phyloP scores from a whole-genome alignment of 2,113 vertebrate species.

The Mola mola region DNA sequence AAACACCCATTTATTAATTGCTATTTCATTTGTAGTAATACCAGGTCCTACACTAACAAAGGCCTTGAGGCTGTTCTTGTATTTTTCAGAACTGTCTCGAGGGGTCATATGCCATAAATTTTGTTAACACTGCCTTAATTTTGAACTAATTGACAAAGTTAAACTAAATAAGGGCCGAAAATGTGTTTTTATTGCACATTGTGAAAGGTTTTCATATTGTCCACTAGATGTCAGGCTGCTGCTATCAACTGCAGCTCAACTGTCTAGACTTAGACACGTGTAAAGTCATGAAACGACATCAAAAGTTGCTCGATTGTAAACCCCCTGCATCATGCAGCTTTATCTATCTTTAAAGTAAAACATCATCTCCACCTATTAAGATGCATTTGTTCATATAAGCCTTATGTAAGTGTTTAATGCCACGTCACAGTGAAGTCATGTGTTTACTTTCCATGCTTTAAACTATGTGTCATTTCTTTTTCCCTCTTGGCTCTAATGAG shows the following conservation, averaged over 20 bases:
- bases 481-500: background rate
- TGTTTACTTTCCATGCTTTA: background rate
- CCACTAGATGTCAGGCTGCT: conserved; percentile 62
- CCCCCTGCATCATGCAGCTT: background rate
- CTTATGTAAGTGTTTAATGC: background rate
- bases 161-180: too few species aligned
- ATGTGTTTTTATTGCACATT: too few species aligned
- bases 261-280: background rate
- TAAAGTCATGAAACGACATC: background rate
- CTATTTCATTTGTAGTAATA: too few species aligned
- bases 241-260: conserved; percentile 6
- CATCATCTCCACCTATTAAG: background rate
- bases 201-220: conserved; percentile 1
- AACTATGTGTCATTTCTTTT: conserved; percentile 2
- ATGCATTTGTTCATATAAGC: background rate
- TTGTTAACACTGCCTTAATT: too few species aligned
- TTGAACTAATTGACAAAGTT: too few species aligned
- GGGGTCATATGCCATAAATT: too few species aligned
- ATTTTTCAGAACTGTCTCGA: too few species aligned
- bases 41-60: too few species aligned
- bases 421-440: background rate
- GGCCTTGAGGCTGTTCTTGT: too few species aligned
- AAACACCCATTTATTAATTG: too few species aligned
- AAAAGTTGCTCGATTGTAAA: background rate
- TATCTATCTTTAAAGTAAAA: too few species aligned